Percentiles rank a stretch among this genome's conserved stretches.
phyloP scores from a whole-genome alignment of 2,113 vertebrate species.

The Turdus rufiventris region DNA sequence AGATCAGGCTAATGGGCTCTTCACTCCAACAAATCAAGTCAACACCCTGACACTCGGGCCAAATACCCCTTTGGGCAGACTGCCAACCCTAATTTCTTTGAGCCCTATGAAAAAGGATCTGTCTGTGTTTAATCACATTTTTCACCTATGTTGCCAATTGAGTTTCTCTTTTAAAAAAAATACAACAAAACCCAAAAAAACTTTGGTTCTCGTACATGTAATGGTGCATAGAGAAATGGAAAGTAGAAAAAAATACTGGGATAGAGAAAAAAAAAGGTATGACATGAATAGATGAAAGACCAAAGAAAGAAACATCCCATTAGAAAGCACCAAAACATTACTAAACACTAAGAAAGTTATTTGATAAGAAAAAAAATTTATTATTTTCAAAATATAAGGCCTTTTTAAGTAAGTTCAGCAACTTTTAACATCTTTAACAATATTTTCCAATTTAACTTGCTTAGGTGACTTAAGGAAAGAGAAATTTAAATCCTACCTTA shows the following conservation, averaged over 20 bases:
- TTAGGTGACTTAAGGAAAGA: background rate
- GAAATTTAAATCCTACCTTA: background rate
- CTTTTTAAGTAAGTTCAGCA: background rate
- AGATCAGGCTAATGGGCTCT: background rate
- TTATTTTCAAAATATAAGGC: background rate
- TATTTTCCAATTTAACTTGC: background rate
- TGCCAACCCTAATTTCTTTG: background rate
- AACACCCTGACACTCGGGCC: fast-evolving
- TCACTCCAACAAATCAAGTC: background rate
- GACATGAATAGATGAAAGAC: background rate
- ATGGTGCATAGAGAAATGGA: background rate
- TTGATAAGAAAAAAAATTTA: background rate
- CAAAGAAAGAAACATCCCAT: background rate
- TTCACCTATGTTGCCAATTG: background rate
- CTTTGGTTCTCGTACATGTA: fast-evolving
- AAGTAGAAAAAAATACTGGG: background rate
- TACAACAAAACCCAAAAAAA: background rate
- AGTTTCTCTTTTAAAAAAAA: background rate
- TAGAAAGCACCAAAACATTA: background rate
- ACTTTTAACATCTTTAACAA: background rate
- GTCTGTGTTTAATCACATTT: background rate
- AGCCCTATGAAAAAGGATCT: background rate
- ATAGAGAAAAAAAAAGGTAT: background rate
- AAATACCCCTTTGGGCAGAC: background rate
- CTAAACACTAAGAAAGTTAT: background rate